Conservation (phyloP, 2,797 vertebrate species). For the Diceros bicornis region DNA sequence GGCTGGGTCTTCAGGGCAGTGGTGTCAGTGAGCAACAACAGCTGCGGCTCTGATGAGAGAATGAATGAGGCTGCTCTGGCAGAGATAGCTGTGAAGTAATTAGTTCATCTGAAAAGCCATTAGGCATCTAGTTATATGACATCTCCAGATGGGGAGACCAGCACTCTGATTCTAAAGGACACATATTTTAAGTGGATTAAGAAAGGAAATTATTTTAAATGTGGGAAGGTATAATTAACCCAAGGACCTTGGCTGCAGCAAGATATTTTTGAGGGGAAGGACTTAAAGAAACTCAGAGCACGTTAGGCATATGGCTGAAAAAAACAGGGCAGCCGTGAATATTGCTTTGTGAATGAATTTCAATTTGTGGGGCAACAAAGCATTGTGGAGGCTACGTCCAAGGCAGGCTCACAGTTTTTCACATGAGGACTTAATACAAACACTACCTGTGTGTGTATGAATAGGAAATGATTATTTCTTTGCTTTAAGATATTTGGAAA, state of each 20-base stretch:
- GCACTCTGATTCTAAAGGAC: constrained; percentile 65
- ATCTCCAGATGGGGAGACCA: constrained; percentile 65
- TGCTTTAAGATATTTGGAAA: constrained; percentile 27
- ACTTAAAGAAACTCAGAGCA: constrained; percentile 55
- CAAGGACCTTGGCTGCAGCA: constrained; percentile 21
- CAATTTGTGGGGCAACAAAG: constrained; percentile 54
- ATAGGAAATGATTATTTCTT: neutral
- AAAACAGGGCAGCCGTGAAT: neutral
- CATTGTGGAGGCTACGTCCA: neutral
- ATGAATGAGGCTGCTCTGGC: neutral
- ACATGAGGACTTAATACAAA: constrained; percentile 29
- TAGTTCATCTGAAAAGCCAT: constrained; percentile 73
- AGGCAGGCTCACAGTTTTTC: neutral
- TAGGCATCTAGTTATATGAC: constrained; percentile 73
- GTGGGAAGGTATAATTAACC: constrained; percentile 79
- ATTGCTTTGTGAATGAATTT: constrained; percentile 64
- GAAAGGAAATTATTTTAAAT: constrained; percentile 80
- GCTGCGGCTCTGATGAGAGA: neutral
- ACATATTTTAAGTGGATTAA: constrained; percentile 79
- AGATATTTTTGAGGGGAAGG: constrained; percentile 64
- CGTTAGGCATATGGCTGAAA: constrained; percentile 53
- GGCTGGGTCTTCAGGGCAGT: neutral
- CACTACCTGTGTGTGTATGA: neutral
- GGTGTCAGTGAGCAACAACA: neutral
- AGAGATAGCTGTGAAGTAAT: constrained; percentile 58